Conservation (phyloP, 2,797 vertebrate species). For the Parauchenoglanis punctatus region DNA sequence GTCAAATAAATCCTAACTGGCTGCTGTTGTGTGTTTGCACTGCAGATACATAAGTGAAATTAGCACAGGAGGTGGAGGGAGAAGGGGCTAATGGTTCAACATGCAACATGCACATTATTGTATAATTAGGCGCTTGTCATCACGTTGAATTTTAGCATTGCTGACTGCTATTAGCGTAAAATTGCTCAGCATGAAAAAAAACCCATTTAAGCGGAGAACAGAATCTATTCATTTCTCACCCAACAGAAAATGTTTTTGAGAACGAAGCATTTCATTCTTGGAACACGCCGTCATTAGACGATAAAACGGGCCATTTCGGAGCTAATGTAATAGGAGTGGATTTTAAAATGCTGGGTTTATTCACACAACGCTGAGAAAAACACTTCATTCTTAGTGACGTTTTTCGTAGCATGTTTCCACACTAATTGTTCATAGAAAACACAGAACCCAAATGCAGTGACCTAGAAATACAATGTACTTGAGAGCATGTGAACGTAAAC, state of each 20-base stretch:
- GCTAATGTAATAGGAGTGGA: not conserved
- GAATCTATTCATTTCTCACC: constrained; percentile 9
- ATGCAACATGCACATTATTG: constrained; percentile 57
- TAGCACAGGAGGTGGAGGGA: constrained; percentile 48
- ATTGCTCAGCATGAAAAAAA: constrained; percentile 36
- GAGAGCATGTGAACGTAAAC: not conserved
- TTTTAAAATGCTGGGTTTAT: not conserved
- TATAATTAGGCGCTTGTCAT: constrained; percentile 56
- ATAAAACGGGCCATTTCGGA: constrained; percentile 10
- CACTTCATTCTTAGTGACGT: not conserved
- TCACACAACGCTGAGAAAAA: constrained; percentile 1
- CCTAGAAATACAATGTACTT: not conserved
- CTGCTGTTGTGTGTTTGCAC: constrained; percentile 57
- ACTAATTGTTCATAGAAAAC: not conserved
- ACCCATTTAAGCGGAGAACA: not conserved
- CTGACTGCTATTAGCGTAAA: constrained; percentile 56
- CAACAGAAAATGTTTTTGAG: constrained; percentile 12
- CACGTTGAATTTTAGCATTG: constrained; percentile 53
- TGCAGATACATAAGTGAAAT: constrained; percentile 54
- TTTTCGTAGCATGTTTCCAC: not conserved
- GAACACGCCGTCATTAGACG: not conserved
- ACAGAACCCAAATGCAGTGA: not conserved
- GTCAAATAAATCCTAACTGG: constrained; percentile 57
- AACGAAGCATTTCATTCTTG: constrained; percentile 1
- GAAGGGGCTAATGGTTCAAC: constrained; percentile 56